phyloP scores from a whole-genome alignment of 2,888 invertebrate genomes.

The Sarcophaga caerulescens region DNA sequence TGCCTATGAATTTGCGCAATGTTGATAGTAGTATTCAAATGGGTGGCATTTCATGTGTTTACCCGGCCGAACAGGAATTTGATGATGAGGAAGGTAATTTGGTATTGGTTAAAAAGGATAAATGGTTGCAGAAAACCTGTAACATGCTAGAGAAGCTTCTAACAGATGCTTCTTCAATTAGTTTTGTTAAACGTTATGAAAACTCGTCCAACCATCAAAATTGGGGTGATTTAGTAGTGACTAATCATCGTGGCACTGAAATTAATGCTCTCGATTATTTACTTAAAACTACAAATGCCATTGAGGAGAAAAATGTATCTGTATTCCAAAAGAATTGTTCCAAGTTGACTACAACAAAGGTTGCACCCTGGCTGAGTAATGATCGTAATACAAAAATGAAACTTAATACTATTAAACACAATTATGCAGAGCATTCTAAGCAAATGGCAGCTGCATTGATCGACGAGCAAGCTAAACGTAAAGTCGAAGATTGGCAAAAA shows the following conservation, averaged over 20 bases:
- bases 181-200: conserved; percentile 69
- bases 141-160: conserved; percentile 71
- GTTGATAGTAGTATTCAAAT: conserved; percentile 65
- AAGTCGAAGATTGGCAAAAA: conserved; percentile 73
- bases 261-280: conserved; percentile 70
- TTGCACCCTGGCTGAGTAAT: conserved; percentile 71
- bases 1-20: conserved; percentile 53
- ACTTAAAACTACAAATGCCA: conserved; percentile 49
- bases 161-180: conserved; percentile 70
- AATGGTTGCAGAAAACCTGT: conserved; percentile 71
- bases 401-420: conserved; percentile 66
- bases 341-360: conserved; percentile 61
- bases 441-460: conserved; percentile 55
- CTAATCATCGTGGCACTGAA: conserved; percentile 69
- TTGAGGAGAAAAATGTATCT: conserved; percentile 47
- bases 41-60: conserved; percentile 69
- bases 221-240: conserved; percentile 72
- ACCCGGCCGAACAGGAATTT: conserved; percentile 72
- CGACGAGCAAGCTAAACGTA: conserved; percentile 71
- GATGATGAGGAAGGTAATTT: conserved; percentile 70
- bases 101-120: conserved; percentile 62
- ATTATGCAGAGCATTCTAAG: conserved; percentile 53
- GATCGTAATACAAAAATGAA: conserved; percentile 69
- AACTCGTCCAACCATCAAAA: conserved; percentile 47
- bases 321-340: conserved; percentile 61